Evolutionary conservation across 2,888 invertebrate species (phyloP).

Genomic region (Drosophila mulleri): DNA sequence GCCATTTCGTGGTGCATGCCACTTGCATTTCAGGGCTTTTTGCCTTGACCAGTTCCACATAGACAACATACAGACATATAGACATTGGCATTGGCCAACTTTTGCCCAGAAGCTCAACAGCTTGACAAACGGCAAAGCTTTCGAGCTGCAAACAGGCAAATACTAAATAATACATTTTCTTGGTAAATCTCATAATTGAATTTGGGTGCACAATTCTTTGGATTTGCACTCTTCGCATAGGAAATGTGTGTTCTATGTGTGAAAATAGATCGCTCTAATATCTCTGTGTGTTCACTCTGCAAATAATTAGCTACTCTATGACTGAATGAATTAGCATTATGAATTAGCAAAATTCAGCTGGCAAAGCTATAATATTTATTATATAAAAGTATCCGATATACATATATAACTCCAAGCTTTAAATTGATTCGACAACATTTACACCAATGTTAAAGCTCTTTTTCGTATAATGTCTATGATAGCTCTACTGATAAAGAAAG

Average conservation of each 20-base stretch:
- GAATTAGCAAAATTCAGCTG: neutral
- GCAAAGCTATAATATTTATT: too few relatives aligned
- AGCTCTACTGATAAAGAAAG: too few relatives aligned
- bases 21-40: conserved; percentile 31
- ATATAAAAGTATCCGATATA: too few relatives aligned
- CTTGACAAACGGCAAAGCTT: conserved; percentile 24
- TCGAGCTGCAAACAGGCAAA: conserved; percentile 36
- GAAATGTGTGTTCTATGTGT: conserved; percentile 10
- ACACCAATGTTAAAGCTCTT: too few relatives aligned
- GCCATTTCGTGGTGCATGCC: conserved; percentile 16
- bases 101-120: conserved; percentile 36
- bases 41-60: conserved; percentile 40
- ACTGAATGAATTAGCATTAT: neutral
- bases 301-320: neutral
- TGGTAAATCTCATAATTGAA: conserved; percentile 66
- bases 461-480: neutral
- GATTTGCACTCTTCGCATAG: neutral
- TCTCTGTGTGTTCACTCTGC: neutral
- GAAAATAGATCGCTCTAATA: conserved; percentile 44
- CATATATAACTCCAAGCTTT: too few relatives aligned
- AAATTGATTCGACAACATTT: too few relatives aligned
- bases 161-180: conserved; percentile 45
- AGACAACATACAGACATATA: neutral
- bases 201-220: conserved; percentile 51
- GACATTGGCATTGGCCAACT: conserved; percentile 5